These are phyloP conservation scores for Tenrec ecaudatus DNA, from an alignment of 2,113 vertebrate genomes.

Conservation along the genomic window DNA sequence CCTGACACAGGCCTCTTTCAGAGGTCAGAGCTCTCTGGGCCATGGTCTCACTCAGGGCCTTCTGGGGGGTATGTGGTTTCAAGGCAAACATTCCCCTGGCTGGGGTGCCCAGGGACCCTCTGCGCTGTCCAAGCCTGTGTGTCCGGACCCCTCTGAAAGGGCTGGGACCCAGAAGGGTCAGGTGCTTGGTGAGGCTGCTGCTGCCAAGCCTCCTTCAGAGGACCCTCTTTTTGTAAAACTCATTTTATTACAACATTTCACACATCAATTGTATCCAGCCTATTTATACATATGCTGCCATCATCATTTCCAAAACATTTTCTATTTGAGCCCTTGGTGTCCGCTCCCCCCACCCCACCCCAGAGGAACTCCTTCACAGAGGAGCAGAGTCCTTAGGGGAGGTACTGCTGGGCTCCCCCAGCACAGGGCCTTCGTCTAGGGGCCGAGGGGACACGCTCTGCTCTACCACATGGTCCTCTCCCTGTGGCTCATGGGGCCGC, in stretches of 20 bases:
- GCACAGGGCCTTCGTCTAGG: background rate
- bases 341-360: too few species aligned
- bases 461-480: background rate
- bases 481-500: background rate
- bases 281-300: too few species aligned
- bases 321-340: too few species aligned
- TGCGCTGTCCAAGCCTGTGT: background rate
- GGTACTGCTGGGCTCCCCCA: background rate
- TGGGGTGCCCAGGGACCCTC: background rate
- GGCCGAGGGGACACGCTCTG: background rate
- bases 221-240: fast-evolving
- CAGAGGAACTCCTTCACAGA: background rate
- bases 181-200: background rate
- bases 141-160: background rate
- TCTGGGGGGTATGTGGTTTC: background rate
- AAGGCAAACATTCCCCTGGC: background rate
- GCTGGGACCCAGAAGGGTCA: background rate
- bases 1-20: background rate
- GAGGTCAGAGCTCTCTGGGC: too few species aligned
- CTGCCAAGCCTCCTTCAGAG: background rate
- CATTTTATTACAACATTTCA: too few species aligned
- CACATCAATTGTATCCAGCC: too few species aligned
- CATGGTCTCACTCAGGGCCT: background rate
- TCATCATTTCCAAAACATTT: too few species aligned
- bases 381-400: background rate